Conservation (phyloP, 2,797 vertebrate genomes). For the Lagocephalus sceleratus region DNA sequence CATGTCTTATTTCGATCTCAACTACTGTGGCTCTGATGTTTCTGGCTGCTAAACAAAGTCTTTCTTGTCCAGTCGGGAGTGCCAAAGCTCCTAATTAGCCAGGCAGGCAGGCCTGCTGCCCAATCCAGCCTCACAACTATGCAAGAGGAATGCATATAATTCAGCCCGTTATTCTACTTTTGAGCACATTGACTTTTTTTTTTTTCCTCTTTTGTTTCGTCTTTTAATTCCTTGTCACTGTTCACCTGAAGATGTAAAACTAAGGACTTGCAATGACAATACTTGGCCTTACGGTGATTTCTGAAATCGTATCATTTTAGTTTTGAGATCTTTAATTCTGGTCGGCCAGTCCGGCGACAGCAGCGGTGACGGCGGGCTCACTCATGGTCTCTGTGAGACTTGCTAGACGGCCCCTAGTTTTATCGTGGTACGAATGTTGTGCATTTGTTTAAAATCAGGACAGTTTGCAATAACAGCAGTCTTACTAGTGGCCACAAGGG, state of each 20-base stretch:
- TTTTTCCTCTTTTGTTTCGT: conserved; percentile 44
- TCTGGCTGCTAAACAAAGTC: conserved; percentile 61
- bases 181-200: neutral
- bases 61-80: conserved; percentile 57
- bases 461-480: conserved; percentile 98
- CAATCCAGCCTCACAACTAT: conserved; percentile 78
- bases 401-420: conserved; percentile 90
- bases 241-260: conserved; percentile 62
- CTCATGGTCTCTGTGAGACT: conserved; percentile 99
- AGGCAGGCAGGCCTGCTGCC: conserved; percentile 67
- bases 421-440: conserved; percentile 99
- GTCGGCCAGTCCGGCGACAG: conserved; percentile 89
- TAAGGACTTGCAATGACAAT: conserved; percentile 73
- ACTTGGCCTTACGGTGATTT: conserved; percentile 80
- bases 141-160: conserved; percentile 82
- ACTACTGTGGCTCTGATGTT: conserved; percentile 45
- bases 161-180: conserved; percentile 27
- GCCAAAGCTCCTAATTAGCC: conserved; percentile 59
- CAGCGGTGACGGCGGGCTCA: conserved; percentile 94
- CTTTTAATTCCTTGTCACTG: conserved; percentile 45
- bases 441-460: conserved; percentile 99
- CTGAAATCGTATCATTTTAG: conserved; percentile 68
- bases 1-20: conserved; percentile 44
- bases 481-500: conserved; percentile 81
- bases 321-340: conserved; percentile 97